These are phyloP conservation scores for Heliconius erato DNA, from an alignment of 2,888 invertebrate species.

Conservation along the genomic window DNA sequence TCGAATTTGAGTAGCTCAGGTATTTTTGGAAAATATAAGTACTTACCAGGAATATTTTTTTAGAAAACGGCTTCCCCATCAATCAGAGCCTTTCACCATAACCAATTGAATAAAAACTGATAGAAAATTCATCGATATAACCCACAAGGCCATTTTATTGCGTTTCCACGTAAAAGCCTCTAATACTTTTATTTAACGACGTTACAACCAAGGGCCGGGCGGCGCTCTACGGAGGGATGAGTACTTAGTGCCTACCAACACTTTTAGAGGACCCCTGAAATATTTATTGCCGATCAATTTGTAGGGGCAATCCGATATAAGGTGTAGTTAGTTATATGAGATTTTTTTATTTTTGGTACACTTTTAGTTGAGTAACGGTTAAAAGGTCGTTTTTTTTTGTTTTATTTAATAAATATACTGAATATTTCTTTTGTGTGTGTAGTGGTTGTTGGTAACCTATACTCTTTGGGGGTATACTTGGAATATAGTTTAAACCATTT, in stretches of 20 bases:
- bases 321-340: neutral
- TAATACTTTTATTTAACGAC: constrained; percentile 52
- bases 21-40: too few relatives aligned
- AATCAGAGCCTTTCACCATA: neutral
- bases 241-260: constrained; percentile 50
- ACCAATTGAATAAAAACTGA: constrained; percentile 5
- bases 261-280: constrained; percentile 56
- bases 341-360: constrained; percentile 6
- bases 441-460: too few relatives aligned
- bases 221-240: constrained; percentile 49
- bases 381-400: too few relatives aligned
- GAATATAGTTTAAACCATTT: too few relatives aligned
- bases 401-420: too few relatives aligned
- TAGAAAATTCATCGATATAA: constrained; percentile 23
- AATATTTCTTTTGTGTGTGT: too few relatives aligned
- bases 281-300: constrained; percentile 63
- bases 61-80: neutral
- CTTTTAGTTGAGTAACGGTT: neutral
- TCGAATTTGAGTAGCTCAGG: too few relatives aligned
- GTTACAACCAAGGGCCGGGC: constrained; percentile 35
- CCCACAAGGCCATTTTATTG: constrained; percentile 31
- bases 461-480: too few relatives aligned
- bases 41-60: too few relatives aligned
- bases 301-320: constrained; percentile 24
- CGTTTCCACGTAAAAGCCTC: constrained; percentile 42